Conservation (phyloP, 2,113 vertebrate genomes). For the Lepus timidus region DNA sequence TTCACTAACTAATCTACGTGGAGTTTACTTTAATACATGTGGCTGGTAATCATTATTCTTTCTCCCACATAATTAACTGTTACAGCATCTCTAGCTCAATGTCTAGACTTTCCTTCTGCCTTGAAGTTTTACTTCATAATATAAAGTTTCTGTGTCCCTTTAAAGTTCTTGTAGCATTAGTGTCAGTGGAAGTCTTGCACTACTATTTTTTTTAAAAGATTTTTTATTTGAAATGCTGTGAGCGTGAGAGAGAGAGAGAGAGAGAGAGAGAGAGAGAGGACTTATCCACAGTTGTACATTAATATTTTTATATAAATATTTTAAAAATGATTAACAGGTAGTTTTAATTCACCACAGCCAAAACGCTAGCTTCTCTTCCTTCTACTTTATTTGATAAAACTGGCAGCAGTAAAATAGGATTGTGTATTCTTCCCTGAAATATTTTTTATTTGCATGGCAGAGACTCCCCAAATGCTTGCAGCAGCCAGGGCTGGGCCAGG, state of each 20-base stretch:
- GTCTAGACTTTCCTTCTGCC: background rate
- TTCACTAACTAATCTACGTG: background rate
- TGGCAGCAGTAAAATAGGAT: background rate
- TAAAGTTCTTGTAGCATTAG: background rate
- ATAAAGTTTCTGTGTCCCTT: background rate
- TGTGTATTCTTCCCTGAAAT: background rate
- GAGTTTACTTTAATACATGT: background rate
- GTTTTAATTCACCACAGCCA: background rate
- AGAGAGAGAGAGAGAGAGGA: too few species aligned
- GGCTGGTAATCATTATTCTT: background rate
- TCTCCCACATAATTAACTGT: background rate
- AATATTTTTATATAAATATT: background rate
- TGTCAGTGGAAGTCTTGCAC: background rate
- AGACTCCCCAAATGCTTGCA: too few species aligned
- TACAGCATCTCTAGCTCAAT: background rate
- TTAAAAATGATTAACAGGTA: background rate
- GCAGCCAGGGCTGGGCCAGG: too few species aligned
- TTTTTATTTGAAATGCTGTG: too few species aligned
- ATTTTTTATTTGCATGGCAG: too few species aligned
- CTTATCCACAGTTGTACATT: background rate
- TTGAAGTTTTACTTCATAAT: conserved; percentile 23
- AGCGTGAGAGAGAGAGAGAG: too few species aligned
- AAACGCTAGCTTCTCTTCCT: background rate
- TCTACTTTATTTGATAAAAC: conserved; percentile 5
- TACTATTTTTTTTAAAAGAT: background rate